Conservation (phyloP, 2,113 vertebrate species). For the Hiodon alosoides region DNA sequence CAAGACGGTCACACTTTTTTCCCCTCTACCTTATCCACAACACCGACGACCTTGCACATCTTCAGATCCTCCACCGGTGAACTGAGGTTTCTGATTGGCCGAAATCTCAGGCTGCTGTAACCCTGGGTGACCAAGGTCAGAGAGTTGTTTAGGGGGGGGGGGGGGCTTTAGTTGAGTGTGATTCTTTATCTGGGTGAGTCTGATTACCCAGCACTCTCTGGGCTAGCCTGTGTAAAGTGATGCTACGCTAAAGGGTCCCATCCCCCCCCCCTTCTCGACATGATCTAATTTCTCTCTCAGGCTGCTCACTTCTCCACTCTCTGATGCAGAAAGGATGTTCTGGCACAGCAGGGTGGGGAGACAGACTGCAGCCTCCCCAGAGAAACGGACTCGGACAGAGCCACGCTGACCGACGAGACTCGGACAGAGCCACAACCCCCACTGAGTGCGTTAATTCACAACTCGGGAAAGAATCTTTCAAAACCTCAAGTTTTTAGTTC, state of each 20-base stretch:
- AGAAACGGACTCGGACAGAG: too few species aligned
- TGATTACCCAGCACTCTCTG: background rate
- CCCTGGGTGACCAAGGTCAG: constrained; percentile 62
- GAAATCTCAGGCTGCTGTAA: constrained; percentile 92
- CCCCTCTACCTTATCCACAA: constrained; percentile 83
- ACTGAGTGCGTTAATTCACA: too few species aligned
- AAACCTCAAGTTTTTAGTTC: too few species aligned
- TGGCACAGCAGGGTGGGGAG: background rate
- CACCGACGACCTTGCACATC: constrained; percentile 79
- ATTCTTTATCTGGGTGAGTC: background rate
- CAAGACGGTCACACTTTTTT: background rate
- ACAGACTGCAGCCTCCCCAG: background rate
- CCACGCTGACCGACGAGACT: too few species aligned
- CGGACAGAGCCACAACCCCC: too few species aligned
- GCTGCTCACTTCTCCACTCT: background rate
- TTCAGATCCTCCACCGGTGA: constrained; percentile 88
- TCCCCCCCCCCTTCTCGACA: background rate
- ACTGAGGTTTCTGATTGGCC: constrained; percentile 88
- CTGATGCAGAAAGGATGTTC: background rate
- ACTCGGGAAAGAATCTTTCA: too few species aligned
- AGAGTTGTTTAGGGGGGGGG: background rate
- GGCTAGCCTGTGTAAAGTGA: background rate
- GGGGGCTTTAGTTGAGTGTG: background rate
- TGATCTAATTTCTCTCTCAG: background rate
- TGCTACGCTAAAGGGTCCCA: too few species aligned